Percentiles rank a stretch among this genome's conserved stretches.
phyloP scores from a whole-genome alignment of 2,113 vertebrate genomes.

The Genyomyrus donnyi region DNA sequence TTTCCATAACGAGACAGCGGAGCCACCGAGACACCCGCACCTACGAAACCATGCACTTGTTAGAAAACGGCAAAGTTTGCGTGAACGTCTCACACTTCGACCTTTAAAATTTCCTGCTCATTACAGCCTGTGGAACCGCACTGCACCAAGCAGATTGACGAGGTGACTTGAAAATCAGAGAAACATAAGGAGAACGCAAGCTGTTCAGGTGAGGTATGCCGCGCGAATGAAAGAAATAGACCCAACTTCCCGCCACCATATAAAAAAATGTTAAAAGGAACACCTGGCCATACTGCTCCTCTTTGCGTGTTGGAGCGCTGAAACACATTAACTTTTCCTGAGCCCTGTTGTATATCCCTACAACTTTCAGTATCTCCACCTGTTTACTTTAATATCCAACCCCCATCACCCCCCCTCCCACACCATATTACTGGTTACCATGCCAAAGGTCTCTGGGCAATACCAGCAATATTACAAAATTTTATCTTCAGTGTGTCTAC shows the following conservation, averaged over 20 bases:
- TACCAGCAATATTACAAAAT: not conserved
- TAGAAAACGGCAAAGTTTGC: not conserved
- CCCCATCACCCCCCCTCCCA: not conserved
- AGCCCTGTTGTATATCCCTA: not conserved
- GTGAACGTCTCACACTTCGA: not conserved
- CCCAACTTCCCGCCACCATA: not conserved
- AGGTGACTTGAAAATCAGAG: slow-evolving; percentile 10
- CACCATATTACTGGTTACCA: not conserved
- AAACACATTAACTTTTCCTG: not conserved
- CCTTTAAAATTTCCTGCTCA: not conserved
- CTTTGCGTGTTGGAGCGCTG: not conserved
- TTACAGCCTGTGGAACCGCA: not conserved
- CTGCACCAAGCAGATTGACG: not conserved
- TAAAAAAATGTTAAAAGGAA: not conserved
- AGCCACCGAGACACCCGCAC: not conserved
- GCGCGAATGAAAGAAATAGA: not conserved
- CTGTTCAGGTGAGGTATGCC: slow-evolving; percentile 2
- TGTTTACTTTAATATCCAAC: not conserved
- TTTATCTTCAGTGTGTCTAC: not conserved
- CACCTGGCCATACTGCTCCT: not conserved
- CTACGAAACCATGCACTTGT: not conserved
- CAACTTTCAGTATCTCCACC: not conserved
- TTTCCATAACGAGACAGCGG: not conserved
- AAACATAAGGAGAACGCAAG: slow-evolving; percentile 1
- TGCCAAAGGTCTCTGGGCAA: not conserved